Evolutionary conservation across 2,888 invertebrate genomes (phyloP), one percentile per base, ranked within the genome.

Genomic region (Chrysolina americana): DNA sequence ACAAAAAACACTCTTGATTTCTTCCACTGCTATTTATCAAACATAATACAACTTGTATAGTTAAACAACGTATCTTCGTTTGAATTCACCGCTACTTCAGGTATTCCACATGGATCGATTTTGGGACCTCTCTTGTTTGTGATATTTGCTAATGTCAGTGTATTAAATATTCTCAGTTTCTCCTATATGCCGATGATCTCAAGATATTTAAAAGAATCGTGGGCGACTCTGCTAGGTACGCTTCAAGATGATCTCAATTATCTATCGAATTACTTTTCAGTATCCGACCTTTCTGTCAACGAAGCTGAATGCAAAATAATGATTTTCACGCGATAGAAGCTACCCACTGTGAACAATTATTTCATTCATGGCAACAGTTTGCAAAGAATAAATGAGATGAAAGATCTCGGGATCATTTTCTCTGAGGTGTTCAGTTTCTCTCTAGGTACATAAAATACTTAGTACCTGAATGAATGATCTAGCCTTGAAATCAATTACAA

Each of bases 301-400:
- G 63, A 63, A 63, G 28, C 63, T 28, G 17, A 63, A 63, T 28
- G 63, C 28, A 59, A 59, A 59, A 23, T 23, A 59, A 59, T 21
- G 23, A 21, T 1, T 23, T 59, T 59, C 28, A 59, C 28, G 5
- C 59, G 59, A 21, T 21, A 59, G 59, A 59, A 59, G 23, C 8
- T 23, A 23, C 59, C 59, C 23, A 59, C 23, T 59, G 5, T 23
- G 23, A 21, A 59, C 28, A 23, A 59, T 6, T 59, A 59, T 59
- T 59, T 59, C 4, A 17, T 59, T 59, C 1, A 44, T 28, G 28
- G 28, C 44, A 44, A 9, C 44, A 44, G 13, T 44, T 8, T 13
- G 13, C 44, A 8, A 8, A 44, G 44, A 44, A 44, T 44, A 2
- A 44, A 44, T 9, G 44, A 44, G 9, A 13, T 44, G 44, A 44